phyloP scores from a whole-genome alignment of 2,888 invertebrate genomes.

The Chymomyza caudatula region DNA sequence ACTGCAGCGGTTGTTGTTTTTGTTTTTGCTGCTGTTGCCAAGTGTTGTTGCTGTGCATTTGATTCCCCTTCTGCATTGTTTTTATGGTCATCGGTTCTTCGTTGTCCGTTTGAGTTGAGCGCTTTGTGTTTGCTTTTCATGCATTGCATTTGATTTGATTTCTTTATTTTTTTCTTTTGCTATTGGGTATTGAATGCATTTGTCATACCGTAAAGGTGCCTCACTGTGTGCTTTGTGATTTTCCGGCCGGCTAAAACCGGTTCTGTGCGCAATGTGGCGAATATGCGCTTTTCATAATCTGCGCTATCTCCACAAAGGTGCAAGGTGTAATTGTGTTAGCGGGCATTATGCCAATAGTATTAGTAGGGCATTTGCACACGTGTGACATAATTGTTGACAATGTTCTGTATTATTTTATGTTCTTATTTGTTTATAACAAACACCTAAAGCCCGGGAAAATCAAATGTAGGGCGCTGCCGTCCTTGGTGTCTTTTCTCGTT shows the following conservation, averaged over 20 bases:
- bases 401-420: neutral
- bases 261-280: neutral
- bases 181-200: conserved; percentile 23
- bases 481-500: too few species aligned
- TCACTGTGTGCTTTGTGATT: neutral
- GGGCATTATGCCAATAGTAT: conserved; percentile 25
- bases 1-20: neutral
- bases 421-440: too few species aligned
- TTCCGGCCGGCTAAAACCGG: conserved; percentile 23
- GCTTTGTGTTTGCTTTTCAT: neutral
- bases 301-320: conserved; percentile 2
- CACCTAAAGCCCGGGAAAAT: too few species aligned
- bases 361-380: conserved; percentile 2
- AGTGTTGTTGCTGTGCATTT: conserved; percentile 23
- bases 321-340: neutral
- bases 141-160: conserved; percentile 28
- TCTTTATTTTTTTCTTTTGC: conserved; percentile 12
- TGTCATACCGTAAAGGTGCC: conserved; percentile 33
- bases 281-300: conserved; percentile 23
- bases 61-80: conserved; percentile 25
- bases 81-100: neutral
- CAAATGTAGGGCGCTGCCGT: too few species aligned
- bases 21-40: conserved; percentile 3
- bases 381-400: conserved; percentile 19
- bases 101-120: too few species aligned